A percentile compares a stretch with the other conserved stretches of the same genome.
phyloP scores from a whole-genome alignment of 1,140 invertebrate genomes.

The Anthonomus grandis region DNA sequence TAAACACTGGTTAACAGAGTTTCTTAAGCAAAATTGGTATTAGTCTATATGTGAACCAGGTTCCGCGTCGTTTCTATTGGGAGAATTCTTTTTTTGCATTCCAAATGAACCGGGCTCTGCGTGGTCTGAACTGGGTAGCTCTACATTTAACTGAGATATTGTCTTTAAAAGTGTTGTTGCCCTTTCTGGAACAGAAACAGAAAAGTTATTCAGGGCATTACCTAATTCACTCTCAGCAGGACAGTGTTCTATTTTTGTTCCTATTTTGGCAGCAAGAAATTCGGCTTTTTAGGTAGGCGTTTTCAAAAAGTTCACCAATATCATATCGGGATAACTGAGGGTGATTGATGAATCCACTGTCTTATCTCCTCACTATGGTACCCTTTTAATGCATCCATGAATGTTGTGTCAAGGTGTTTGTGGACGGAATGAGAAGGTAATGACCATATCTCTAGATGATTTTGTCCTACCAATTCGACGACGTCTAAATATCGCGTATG shows the following conservation, averaged over 20 bases:
- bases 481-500: conserved; percentile 2
- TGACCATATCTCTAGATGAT: not conserved
- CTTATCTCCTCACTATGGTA: not conserved
- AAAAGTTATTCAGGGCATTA: not conserved
- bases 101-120: too few species aligned
- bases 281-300: not conserved
- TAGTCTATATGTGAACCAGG: too few species aligned
- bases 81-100: too few species aligned
- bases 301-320: not conserved
- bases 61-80: too few species aligned
- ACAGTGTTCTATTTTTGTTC: not conserved
- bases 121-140: not conserved
- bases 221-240: not conserved
- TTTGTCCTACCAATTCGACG: not conserved
- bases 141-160: not conserved
- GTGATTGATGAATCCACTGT: not conserved
- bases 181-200: not conserved
- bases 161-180: not conserved
- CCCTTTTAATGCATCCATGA: not conserved
- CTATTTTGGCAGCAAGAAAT: not conserved
- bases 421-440: conserved; percentile 1
- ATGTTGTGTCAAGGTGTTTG: not conserved
- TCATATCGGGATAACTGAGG: not conserved
- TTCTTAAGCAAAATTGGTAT: not conserved
- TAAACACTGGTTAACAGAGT: too few species aligned